Evolutionary conservation across 2,113 vertebrate species (phyloP).

Genomic region (Epinephelus cyanopodus): DNA sequence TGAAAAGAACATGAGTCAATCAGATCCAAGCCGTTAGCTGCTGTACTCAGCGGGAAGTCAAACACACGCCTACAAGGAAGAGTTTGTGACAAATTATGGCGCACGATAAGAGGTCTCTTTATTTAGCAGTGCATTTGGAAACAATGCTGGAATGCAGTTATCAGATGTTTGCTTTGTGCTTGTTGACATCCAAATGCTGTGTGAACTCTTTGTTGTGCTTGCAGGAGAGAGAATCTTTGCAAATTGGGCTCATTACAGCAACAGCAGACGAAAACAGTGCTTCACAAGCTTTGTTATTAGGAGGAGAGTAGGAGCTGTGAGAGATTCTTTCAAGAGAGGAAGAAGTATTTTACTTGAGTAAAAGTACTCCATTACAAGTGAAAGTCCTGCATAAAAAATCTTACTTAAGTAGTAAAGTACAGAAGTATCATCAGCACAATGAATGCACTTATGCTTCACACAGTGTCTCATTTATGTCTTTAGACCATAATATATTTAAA

Average conservation of each 20-base stretch:
- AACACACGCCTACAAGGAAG: constrained; percentile 68
- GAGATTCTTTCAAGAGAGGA: background rate
- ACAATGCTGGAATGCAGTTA: constrained; percentile 55
- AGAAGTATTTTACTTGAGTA: background rate
- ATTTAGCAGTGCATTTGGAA: constrained; percentile 57
- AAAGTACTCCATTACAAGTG: background rate
- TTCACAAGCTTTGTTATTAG: background rate
- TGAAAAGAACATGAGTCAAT: constrained; percentile 64
- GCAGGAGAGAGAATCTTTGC: background rate
- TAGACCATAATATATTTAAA: background rate
- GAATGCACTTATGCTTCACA: background rate
- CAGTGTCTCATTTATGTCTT: background rate
- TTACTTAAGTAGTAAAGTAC: background rate
- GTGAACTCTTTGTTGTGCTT: constrained; percentile 22
- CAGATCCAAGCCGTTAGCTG: constrained; percentile 48
- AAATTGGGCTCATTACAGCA: background rate
- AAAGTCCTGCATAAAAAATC: background rate
- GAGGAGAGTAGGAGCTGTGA: background rate
- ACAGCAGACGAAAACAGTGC: background rate
- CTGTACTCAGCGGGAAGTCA: constrained; percentile 53
- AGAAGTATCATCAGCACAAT: background rate
- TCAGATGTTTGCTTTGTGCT: constrained; percentile 60
- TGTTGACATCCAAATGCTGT: constrained; percentile 20
- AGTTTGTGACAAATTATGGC: constrained; percentile 52
- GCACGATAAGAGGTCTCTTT: constrained; percentile 59